Evolutionary conservation across 2,888 invertebrate genomes (phyloP).

Genomic region (Cacoxenus indagator): DNA sequence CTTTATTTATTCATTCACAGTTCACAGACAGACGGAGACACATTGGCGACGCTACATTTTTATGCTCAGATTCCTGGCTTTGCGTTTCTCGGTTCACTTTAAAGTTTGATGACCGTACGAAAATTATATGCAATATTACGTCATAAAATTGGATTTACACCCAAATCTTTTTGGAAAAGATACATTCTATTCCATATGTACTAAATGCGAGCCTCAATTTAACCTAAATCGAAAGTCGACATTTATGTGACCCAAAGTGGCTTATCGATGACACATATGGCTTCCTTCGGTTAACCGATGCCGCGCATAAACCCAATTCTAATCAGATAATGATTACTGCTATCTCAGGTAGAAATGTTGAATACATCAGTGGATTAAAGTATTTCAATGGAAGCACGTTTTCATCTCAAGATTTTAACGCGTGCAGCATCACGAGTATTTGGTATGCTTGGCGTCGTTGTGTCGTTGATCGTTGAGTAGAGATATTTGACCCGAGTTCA

Average conservation of each 20-base stretch:
- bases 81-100: not conserved
- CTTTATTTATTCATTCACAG: not conserved
- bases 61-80: not conserved
- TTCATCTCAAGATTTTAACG: not conserved
- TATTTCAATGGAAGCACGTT: not conserved
- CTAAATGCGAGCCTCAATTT: no score
- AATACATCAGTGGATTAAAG: not conserved
- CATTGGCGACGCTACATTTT: conserved; percentile 4
- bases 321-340: not conserved
- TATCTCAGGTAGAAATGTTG: not conserved
- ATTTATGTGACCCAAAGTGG: not conserved
- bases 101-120: conserved; percentile 11
- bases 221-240: not conserved
- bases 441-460: not conserved
- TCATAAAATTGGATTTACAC: not conserved
- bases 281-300: not conserved
- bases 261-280: not conserved
- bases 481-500: not conserved
- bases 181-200: no score
- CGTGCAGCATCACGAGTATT: not conserved
- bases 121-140: not conserved
- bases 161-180: no score
- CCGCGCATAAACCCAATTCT: not conserved
- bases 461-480: not conserved
- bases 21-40: not conserved